Base-by-base conservation (phyloP, 2,113 vertebrate species). In the Perognathus longimembris region DNA sequence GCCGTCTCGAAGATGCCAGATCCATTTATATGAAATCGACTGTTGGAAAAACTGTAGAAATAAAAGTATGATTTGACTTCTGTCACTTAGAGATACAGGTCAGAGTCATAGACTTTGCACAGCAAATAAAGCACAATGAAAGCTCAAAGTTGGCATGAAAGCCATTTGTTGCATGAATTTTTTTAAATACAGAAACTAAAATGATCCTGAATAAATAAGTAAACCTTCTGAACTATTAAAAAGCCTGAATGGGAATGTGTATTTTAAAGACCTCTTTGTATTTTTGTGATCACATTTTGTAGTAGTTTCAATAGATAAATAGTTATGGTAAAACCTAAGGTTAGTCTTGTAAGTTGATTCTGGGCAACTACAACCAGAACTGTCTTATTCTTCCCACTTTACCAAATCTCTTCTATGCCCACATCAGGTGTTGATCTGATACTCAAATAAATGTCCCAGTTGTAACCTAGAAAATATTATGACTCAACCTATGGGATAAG, bases 391-490 rank as follows among this genome's bases (percentile, higher is more conserved):
- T 84, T 86, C 70, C 38, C 59, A 34, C 77, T 84, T 94, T 69
- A 85, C 84, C 85, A 32, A 67, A 66, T 12, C 7, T 24, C 22
- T 73, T 32, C 40, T 59, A n/a, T 34, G 70, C 32, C 24, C 32
- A 89, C 38, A 89, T 59, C 28, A 32, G n/a, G 14, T 77, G 38
- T 57, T 85, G 42, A 77, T 77, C 67, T 73, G 69, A 2, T 45
- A 70, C 80, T 67, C 61, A 34, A 80, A 61, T 30, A 85, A 38
- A 4, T 45, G 28, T 77, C 17, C 67, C 24, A 57, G 9, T 64
- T 89, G 82, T 89, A 21, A 89, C 12, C 2, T 54, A 92, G 63
- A 83, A 95, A 88, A 73, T 82, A 59, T 3, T 59, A 24, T 85
- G 36, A 89, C 14, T 45, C 70, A 74, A 85, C 78, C 32, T 63